Base-by-base conservation (phyloP, 2,888 invertebrate genomes). In the Laothoe populi region DNA sequence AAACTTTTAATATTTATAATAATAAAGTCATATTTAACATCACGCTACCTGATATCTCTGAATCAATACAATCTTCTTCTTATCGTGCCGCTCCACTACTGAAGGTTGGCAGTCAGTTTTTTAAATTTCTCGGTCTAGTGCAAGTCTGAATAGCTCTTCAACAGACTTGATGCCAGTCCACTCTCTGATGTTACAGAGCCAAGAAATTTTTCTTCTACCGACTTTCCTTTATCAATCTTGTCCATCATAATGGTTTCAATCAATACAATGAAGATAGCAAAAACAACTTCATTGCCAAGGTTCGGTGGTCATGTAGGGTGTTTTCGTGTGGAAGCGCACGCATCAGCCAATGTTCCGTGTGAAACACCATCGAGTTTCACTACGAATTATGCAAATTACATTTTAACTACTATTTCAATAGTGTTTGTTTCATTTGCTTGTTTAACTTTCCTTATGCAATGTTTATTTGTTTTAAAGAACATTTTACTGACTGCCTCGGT, bases 281-380 rank as follows among this genome's bases (percentile, higher is more conserved):
- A 58, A 24, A 11, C 13, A 5, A 57, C 46, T 48, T 66, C 49
- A 67, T 66, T 68, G 58, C 40, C 49, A 63, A 65, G 66, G 49
- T 63, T 67, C 45, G 65, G 57, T 65, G 63, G 57, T 31, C 64
- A 70, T 68, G 66, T 68, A 60, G 65, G 66, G 45, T 70, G 57
- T 59, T 70, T 72, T 31, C 42, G 26, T 58, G 26, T 26, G 19
- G 16, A 19, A 8, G n/a, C 26, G 23, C 42, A 23, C 58, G 42
- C 42, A 44, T 40, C 24, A n/a, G 16, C 58, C 26, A 58, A 58
- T 58, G 58, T 58, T 24, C 58, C 58, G 58, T 58, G 42, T 42
- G 16, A 23, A 53, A 31, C 53, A 35, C 53, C 53, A 53, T 53
- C 53, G 53, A 53, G 53, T 53, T 53, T 53, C 53, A 53, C 53